Evolutionary conservation across 2,797 vertebrate genomes (phyloP).

Genomic region (Mus spretus): DNA sequence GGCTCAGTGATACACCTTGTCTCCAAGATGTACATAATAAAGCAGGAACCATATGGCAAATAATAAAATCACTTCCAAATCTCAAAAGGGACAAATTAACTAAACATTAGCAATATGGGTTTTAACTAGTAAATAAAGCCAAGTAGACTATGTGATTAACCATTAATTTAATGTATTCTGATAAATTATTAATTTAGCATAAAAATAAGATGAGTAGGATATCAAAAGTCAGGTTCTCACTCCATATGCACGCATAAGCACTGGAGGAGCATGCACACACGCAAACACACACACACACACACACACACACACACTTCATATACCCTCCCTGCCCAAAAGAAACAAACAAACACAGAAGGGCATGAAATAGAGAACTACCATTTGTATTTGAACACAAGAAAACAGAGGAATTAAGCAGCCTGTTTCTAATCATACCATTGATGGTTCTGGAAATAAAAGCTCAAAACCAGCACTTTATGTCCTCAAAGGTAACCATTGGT

Average conservation of each 20-base stretch:
- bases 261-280: neutral
- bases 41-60: neutral
- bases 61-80: constrained; percentile 41
- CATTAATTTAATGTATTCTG: neutral
- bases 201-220: neutral
- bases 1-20: neutral
- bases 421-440: neutral
- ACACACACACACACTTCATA: too few relatives aligned
- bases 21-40: neutral
- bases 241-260: neutral
- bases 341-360: neutral
- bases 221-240: neutral
- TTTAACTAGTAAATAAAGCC: constrained; percentile 30
- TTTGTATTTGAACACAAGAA: neutral
- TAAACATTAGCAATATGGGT: neutral
- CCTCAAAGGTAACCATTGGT: neutral
- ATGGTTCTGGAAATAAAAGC: neutral
- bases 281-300: neutral
- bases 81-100: neutral
- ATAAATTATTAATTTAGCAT: neutral
- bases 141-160: neutral
- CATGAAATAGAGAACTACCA: neutral
- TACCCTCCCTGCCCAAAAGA: neutral
- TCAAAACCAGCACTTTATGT: neutral
- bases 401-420: neutral